These are phyloP conservation scores for Aleiodes sp. DNA, from an alignment of 1,140 invertebrate species.

Conservation along the genomic window DNA sequence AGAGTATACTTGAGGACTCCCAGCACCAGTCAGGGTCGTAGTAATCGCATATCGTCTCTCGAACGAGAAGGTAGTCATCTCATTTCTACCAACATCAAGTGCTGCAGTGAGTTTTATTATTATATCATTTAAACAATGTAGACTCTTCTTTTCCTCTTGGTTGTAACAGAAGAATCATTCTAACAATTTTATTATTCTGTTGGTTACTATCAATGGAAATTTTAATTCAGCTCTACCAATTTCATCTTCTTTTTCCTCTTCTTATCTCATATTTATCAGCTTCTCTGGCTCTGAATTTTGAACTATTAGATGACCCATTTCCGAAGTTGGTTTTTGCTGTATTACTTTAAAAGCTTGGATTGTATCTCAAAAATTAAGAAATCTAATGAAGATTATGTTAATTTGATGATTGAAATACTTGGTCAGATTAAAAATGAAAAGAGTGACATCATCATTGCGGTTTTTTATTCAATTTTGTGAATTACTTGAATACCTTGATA, in stretches of 20 bases:
- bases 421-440: too few relatives aligned
- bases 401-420: too few relatives aligned
- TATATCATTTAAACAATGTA: background rate
- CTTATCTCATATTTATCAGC: background rate
- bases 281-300: background rate
- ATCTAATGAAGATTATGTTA: too few relatives aligned
- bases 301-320: background rate
- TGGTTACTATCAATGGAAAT: too few relatives aligned
- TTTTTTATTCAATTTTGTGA: too few relatives aligned
- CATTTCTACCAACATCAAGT: background rate
- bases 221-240: too few relatives aligned
- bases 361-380: too few relatives aligned
- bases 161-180: too few relatives aligned
- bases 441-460: too few relatives aligned
- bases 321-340: too few relatives aligned
- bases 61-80: slow-evolving; percentile 1
- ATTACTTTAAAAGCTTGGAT: too few relatives aligned
- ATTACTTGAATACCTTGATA: too few relatives aligned
- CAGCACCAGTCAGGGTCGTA: background rate
- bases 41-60: background rate
- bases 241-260: background rate
- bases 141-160: background rate
- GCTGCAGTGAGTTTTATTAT: background rate
- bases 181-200: background rate
- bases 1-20: background rate